Base-by-base conservation (phyloP, 2,113 vertebrate genomes). In the Aramus guarauna region DNA sequence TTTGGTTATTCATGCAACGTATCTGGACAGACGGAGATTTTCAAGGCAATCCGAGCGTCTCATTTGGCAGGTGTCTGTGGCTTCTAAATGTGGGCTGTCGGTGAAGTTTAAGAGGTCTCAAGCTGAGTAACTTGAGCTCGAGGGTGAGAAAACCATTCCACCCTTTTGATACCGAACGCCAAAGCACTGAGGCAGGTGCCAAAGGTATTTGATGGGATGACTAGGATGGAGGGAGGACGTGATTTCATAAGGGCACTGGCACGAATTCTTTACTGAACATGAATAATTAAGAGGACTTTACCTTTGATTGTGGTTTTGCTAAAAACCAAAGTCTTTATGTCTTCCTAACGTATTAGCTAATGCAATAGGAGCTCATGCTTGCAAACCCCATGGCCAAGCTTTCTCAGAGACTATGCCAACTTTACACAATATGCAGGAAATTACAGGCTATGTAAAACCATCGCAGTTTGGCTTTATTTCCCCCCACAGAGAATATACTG, bases 211-310 rank as follows among this genome's bases (percentile, higher is more conserved):
- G 47, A 89, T 81, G 81, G 56, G 68, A 94, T 55, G 55, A 88
- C 76, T 89, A 71, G 64, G 80, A 84, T 26, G 45, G 66, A 91
- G 86, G 80, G 37, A 91, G 91, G 88, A 96, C 2, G 5, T 88
- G 86, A 94, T 53, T 92, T 95, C 92, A 75, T 66, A 60, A 82
- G 80, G 66, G 34, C 41, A 56, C 11, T 53, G 72, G 67, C 66
- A 72, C 45, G 39, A 94, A 24, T 91, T 78, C 85, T 86, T 87
- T 78, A 94, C 90, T 86, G 39, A 92, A 85, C 84, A 96, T 96
- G 81, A 97, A 97, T 97, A 96, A 96, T 92, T 94, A 87, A 97
- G 77, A 95, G 6, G 30, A 88, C 92, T 96, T 95, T 96, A 96
- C 89, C 37, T 69, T 73, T 81, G 52, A 95, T 16, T 85, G 96